phyloP scores from a whole-genome alignment of 2,797 vertebrate species.

The Parauchenoglanis ngamensis region DNA sequence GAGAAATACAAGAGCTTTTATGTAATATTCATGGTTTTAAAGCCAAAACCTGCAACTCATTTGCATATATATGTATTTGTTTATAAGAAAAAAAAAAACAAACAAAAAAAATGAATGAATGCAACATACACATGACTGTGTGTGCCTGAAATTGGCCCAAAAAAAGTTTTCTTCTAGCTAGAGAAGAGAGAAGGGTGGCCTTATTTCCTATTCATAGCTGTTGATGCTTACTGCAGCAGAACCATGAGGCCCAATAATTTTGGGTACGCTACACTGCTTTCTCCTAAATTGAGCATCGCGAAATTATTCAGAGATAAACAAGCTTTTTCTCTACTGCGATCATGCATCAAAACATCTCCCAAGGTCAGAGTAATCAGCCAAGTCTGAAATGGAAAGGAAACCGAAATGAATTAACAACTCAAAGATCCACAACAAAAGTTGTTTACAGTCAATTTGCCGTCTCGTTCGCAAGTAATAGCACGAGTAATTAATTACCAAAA shows the following conservation, averaged over 20 bases:
- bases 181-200: background rate
- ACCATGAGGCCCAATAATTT: conserved; percentile 7
- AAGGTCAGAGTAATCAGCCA: conserved; percentile 31
- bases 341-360: conserved; percentile 15
- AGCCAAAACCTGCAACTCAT: background rate
- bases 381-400: conserved; percentile 11
- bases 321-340: background rate
- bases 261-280: conserved; percentile 5
- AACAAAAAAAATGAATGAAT: too few species aligned
- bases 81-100: too few species aligned
- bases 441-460: conserved; percentile 12
- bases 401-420: background rate
- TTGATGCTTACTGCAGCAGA: conserved; percentile 22
- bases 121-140: background rate
- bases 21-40: background rate
- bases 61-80: background rate
- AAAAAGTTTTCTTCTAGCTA: background rate
- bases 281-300: conserved; percentile 18
- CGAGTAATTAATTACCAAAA: conserved; percentile 32
- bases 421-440: background rate
- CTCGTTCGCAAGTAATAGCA: conserved; percentile 6
- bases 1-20: background rate
- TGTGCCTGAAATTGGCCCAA: background rate
- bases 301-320: conserved; percentile 39
- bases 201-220: conserved; percentile 21